These are phyloP conservation scores for Nasonia giraulti DNA, from an alignment of 1,140 invertebrate species.

Conservation along the genomic window DNA sequence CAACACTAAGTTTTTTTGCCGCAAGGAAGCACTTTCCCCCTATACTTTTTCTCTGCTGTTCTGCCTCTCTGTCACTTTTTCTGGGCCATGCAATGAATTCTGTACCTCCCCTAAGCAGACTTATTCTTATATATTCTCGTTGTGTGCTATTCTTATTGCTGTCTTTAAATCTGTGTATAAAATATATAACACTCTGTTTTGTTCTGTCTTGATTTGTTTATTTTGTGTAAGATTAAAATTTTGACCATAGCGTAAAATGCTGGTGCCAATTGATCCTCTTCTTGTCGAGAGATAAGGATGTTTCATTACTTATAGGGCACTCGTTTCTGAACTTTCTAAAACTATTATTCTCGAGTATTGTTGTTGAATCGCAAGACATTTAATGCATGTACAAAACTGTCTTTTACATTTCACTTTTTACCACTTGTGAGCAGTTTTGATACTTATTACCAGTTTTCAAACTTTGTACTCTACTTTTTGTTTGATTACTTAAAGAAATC, in stretches of 20 bases:
- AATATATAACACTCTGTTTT: neutral
- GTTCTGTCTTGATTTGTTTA: neutral
- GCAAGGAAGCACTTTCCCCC: neutral
- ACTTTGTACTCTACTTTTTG: too few species aligned
- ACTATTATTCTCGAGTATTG: neutral
- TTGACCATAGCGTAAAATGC: neutral
- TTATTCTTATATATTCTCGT: conserved; percentile 6
- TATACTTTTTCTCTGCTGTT: conserved; percentile 6
- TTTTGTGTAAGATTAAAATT: neutral
- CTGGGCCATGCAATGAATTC: neutral
- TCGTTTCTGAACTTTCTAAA: neutral
- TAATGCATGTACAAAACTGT: neutral
- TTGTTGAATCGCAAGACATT: neutral
- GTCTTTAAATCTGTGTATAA: neutral
- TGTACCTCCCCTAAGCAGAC: neutral
- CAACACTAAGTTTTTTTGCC: conserved; percentile 14
- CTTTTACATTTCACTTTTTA: neutral
- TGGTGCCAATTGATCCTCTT: neutral
- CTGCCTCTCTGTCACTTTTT: neutral
- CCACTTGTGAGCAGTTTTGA: neutral
- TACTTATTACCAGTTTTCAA: too few species aligned
- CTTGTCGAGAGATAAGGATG: neutral
- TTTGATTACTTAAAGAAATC: too few species aligned
- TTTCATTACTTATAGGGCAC: too few species aligned
- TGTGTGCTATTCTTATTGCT: conserved; percentile 10